phyloP scores from a whole-genome alignment of 2,888 invertebrate genomes.

The Hymenopus coronatus region DNA sequence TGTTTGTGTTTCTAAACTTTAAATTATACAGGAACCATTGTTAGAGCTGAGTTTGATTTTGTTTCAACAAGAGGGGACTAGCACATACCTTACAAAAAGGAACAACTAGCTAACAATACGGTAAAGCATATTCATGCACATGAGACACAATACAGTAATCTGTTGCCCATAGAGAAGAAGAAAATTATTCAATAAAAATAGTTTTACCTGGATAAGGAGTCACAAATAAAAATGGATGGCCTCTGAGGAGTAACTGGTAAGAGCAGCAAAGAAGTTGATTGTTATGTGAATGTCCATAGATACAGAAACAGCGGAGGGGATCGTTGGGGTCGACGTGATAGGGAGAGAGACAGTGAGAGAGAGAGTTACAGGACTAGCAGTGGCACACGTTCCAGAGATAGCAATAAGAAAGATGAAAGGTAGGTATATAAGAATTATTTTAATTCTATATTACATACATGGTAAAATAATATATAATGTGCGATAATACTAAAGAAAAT shows the following conservation, averaged over 20 bases:
- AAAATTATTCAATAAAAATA: background rate
- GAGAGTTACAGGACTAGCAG: constrained; percentile 1
- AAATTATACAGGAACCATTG: no score
- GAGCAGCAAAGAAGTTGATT: background rate
- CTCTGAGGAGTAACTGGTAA: background rate
- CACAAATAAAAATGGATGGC: background rate
- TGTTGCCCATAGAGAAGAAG: background rate
- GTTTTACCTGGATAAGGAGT: background rate
- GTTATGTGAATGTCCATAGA: constrained; percentile 18
- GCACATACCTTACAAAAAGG: no score
- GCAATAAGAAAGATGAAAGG: constrained; percentile 23
- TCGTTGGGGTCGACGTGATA: constrained; percentile 14
- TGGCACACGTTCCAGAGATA: constrained; percentile 12
- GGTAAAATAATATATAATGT: no score
- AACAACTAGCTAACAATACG: background rate
- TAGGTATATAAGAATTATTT: background rate
- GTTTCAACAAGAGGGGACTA: no score
- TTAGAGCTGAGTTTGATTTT: no score
- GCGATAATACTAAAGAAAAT: no score
- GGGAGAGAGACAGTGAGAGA: constrained; percentile 11
- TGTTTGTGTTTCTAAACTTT: no score
- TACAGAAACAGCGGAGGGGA: constrained; percentile 14
- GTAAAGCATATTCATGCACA: no score
- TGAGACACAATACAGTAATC: background rate
- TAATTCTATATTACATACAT: no score